These are phyloP conservation scores for Danio tinwini DNA, from an alignment of 2,797 vertebrate genomes.

Conservation along the genomic window DNA sequence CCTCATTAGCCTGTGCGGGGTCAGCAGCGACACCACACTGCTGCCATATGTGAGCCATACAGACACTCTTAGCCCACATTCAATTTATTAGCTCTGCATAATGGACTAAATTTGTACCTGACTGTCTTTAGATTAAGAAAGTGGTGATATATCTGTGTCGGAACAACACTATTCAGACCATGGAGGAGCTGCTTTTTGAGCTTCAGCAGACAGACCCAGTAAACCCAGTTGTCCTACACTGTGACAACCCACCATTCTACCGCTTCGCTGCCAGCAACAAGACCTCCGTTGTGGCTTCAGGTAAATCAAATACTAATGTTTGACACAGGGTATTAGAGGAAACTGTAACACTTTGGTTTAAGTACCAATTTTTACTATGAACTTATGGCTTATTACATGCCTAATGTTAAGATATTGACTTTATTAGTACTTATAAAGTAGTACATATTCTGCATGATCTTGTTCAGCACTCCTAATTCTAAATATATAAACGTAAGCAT, in stretches of 20 bases:
- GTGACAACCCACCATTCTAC: conserved; percentile 98
- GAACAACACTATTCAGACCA: conserved; percentile 98
- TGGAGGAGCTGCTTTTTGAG: conserved; percentile 98
- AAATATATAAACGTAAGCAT: no score
- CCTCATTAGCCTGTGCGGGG: conserved; percentile 96
- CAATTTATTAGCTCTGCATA: neutral
- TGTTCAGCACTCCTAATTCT: no score
- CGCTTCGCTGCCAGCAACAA: conserved; percentile 96
- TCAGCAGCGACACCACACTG: conserved; percentile 96
- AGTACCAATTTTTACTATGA: no score
- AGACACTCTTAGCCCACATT: neutral
- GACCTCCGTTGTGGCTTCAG: conserved; percentile 90
- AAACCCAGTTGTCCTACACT: conserved; percentile 96
- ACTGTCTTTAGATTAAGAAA: conserved; percentile 90
- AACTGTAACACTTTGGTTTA: neutral
- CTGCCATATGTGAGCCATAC: conserved; percentile 84
- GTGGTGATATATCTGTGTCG: conserved; percentile 96
- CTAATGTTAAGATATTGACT: no score
- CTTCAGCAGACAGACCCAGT: conserved; percentile 97
- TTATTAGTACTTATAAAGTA: no score
- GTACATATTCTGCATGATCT: no score
- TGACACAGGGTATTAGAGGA: neutral
- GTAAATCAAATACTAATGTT: conserved; percentile 69
- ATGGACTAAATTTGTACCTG: neutral
- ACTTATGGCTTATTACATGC: no score